These are phyloP conservation scores for Rhea americana DNA, from an alignment of 2,113 vertebrate species.

Conservation along the genomic window DNA sequence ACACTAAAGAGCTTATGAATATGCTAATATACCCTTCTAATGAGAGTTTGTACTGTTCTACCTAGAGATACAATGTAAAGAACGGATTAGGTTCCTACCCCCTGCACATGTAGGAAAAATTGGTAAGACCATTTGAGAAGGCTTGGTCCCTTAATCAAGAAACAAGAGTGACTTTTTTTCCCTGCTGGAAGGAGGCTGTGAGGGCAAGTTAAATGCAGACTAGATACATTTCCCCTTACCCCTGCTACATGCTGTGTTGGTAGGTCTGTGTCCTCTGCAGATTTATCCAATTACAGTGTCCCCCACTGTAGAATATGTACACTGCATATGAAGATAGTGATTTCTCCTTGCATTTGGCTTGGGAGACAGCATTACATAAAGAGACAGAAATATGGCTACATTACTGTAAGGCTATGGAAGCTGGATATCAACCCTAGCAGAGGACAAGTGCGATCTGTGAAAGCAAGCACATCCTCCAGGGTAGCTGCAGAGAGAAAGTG, in stretches of 20 bases:
- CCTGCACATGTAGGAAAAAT: neutral
- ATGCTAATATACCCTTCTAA: neutral
- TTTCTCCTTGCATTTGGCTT: neutral
- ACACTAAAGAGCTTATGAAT: neutral
- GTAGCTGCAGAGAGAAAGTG: neutral
- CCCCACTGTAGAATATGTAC: neutral
- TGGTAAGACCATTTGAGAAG: neutral
- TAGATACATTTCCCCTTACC: neutral
- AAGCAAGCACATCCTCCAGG: neutral
- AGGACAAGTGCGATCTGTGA: neutral
- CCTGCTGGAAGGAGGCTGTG: neutral
- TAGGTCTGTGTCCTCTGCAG: neutral
- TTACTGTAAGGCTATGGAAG: neutral
- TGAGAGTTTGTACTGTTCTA: neutral
- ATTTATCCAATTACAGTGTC: constrained; percentile 1
- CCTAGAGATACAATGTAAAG: neutral
- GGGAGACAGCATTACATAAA: rapidly evolving
- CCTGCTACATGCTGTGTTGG: neutral
- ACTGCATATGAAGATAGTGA: neutral
- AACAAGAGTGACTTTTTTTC: neutral
- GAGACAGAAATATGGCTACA: neutral
- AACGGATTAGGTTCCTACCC: neutral
- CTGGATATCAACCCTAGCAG: neutral
- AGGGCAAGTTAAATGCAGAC: neutral
- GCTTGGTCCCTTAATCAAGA: neutral